Evolutionary conservation across 2,888 invertebrate species (phyloP), one percentile per base, ranked within the genome.

Genomic region (Selenia dentaria): DNA sequence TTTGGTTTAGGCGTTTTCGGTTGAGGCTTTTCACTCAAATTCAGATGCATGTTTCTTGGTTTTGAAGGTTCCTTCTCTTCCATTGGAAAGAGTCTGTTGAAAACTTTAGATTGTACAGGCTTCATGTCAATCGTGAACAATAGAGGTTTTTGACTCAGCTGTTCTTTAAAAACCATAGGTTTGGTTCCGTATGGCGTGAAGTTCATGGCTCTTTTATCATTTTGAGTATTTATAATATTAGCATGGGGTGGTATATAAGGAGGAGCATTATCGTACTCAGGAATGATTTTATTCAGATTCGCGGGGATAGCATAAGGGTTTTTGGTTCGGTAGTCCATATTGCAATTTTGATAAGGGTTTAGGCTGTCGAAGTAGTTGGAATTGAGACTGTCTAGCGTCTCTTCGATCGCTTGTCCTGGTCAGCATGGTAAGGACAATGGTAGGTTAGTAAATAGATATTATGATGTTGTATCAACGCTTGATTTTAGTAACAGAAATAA

Each of bases 281-380:
- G 88, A 44, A 88, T 67, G 44, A 75, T 86, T 49, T 85, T 83
- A 52, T 89, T 89, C 9, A 89, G 57, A 52, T 91, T 91, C 3
- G 91, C 91, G 25, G 91, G 91, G 53, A 91, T 91, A 55, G 88
- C 91, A 60, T 91, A 91, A 57, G 91, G 91, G 69, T 89, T 91
- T 68, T 89, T 91, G 54, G 80, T 80, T 0, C 86, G 67, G 42
- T 79, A 88, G 51, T 90, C 89, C 24, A 76, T 52, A 34, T 77
- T 74, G 32, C 60, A 59, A 45, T 73, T 76, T 44, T 78, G 78
- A 50, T 75, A 81, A 0, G 76, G 75, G 54, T 91, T 90, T 6
- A 91, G 71, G 54, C 91, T 91, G 57, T 91, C 91, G 62, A 80
- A 88, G 44, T 78, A 88, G 59, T 85, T 86, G 4, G 83, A 83